phyloP scores from a whole-genome alignment of 2,797 vertebrate genomes.

The Rhinella marina region DNA sequence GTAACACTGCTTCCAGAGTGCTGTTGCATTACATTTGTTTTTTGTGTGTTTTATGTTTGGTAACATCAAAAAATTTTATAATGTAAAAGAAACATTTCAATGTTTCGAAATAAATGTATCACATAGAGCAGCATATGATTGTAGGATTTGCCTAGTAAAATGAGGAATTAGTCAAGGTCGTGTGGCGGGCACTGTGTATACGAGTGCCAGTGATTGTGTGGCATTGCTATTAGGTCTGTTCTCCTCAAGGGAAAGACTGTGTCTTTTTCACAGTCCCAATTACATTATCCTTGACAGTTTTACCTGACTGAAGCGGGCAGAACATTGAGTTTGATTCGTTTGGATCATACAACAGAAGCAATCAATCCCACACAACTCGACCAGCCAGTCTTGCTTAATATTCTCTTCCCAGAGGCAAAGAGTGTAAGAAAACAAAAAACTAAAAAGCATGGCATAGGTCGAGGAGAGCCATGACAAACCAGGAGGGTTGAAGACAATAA shows the following conservation, averaged over 20 bases:
- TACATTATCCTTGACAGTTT: constrained; percentile 62
- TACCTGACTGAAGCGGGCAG: constrained; percentile 66
- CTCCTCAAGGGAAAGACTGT: constrained; percentile 7
- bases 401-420: constrained; percentile 62
- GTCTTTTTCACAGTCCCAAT: constrained; percentile 17
- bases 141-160: not conserved
- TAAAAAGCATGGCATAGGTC: constrained; percentile 51
- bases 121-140: not conserved
- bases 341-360: constrained; percentile 64
- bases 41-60: not conserved
- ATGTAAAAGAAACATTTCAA: not conserved
- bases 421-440: constrained; percentile 50
- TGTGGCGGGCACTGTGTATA: constrained; percentile 4
- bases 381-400: constrained; percentile 66
- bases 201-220: not conserved
- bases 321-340: constrained; percentile 64
- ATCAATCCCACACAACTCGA: constrained; percentile 65
- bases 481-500: constrained; percentile 66
- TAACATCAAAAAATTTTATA: not conserved
- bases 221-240: not conserved
- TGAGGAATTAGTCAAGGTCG: not conserved
- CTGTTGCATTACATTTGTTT: not conserved
- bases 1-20: too few relatives aligned
- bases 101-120: not conserved
- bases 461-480: constrained; percentile 59